Conservation (phyloP, 1,140 invertebrate species). For the Globodera rostochiensis region DNA sequence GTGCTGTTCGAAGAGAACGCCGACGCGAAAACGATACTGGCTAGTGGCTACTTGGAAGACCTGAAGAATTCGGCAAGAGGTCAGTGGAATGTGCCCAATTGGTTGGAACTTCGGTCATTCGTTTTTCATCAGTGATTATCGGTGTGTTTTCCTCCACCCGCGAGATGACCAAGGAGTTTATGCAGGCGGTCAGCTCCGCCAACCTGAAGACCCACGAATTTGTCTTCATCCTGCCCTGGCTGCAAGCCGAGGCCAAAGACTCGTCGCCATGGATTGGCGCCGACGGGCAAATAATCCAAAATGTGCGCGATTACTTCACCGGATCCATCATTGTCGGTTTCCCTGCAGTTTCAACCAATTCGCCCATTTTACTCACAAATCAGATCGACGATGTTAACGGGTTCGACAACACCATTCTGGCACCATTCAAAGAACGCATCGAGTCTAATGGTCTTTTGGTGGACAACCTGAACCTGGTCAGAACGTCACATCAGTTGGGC, state of each 20-base stretch:
- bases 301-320: conserved; percentile 54
- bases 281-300: conserved; percentile 57
- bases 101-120: not conserved
- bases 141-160: conserved; percentile 58
- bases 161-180: conserved; percentile 59
- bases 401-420: conserved; percentile 57
- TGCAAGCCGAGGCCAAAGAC: conserved; percentile 61
- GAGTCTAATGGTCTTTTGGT: conserved; percentile 53
- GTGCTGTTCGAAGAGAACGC: conserved; percentile 58
- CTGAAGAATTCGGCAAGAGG: conserved; percentile 54
- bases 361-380: not conserved
- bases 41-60: conserved; percentile 55
- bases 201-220: conserved; percentile 56
- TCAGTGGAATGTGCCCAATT: conserved; percentile 15
- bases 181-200: conserved; percentile 46
- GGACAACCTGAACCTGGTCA: conserved; percentile 42
- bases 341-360: not conserved
- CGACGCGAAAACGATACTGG: conserved; percentile 52
- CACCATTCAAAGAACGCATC: conserved; percentile 55
- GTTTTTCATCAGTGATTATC: conserved; percentile 46
- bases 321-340: conserved; percentile 56
- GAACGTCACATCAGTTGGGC: conserved; percentile 5
- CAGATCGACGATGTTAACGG: conserved; percentile 63
- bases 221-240: conserved; percentile 59
- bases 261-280: conserved; percentile 56